These are phyloP conservation scores for Myiotriccus ornatus DNA, from an alignment of 2,797 vertebrate genomes.

Conservation along the genomic window DNA sequence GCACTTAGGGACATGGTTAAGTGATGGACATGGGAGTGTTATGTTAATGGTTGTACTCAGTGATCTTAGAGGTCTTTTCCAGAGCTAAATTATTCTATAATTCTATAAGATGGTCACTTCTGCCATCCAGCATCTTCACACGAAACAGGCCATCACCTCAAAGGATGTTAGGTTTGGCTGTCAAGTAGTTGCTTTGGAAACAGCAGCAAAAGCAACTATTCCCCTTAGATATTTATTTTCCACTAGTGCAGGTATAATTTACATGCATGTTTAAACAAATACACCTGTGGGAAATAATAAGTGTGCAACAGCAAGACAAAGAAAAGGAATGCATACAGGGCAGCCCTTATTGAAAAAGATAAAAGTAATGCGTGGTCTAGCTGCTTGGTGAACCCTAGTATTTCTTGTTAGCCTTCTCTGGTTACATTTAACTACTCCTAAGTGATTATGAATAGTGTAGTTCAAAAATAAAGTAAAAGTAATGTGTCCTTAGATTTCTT, in stretches of 20 bases:
- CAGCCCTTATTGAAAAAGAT: not conserved
- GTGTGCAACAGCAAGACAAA: not conserved
- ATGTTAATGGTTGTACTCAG: not conserved
- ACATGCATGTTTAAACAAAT: not conserved
- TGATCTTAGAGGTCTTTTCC: not conserved
- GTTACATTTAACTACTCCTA: not conserved
- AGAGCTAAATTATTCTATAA: not conserved
- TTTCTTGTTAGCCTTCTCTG: not conserved
- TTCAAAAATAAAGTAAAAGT: not conserved
- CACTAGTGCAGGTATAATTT: not conserved
- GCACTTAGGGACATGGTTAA: not conserved
- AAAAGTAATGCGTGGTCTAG: not conserved
- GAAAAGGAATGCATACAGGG: not conserved
- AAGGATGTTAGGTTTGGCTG: not conserved
- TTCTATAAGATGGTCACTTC: rapidly evolving
- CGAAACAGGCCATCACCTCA: not conserved
- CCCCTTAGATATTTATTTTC: not conserved
- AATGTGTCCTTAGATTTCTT: not conserved
- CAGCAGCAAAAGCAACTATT: not conserved
- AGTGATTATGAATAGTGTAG: not conserved
- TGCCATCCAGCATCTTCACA: not conserved
- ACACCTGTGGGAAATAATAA: not conserved
- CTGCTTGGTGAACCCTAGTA: not conserved
- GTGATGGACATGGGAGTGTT: not conserved
- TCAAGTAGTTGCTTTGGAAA: not conserved